A percentile compares a stretch with the other conserved stretches of the same genome.
phyloP scores from a whole-genome alignment of 2,888 invertebrate species.

The Melitaea athalia region DNA sequence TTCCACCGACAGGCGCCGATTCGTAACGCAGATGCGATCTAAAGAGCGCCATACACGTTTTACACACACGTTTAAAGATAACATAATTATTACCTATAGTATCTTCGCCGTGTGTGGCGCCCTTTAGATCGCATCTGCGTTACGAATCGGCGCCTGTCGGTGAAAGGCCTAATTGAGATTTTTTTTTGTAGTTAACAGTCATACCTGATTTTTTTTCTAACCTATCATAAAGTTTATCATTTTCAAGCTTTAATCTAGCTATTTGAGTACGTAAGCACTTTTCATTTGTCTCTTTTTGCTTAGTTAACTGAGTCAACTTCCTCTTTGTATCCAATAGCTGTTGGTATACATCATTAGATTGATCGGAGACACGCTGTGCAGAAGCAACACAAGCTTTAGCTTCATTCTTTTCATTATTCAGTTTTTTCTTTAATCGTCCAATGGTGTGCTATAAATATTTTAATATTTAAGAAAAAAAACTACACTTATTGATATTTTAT shows the following conservation, averaged over 20 bases:
- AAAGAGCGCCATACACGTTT: no score
- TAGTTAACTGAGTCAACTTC: constrained; percentile 60
- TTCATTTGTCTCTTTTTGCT: constrained; percentile 69
- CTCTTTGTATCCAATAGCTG: constrained; percentile 58
- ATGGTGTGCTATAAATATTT: constrained; percentile 52
- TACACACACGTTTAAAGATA: no score
- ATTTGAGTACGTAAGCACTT: constrained; percentile 66
- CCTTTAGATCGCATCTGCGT: no score
- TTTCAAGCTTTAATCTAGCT: constrained; percentile 62
- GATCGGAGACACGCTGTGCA: constrained; percentile 69
- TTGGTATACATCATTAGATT: constrained; percentile 62
- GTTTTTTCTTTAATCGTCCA: constrained; percentile 58
- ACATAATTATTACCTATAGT: no score
- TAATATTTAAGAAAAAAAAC: not conserved
- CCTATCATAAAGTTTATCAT: constrained; percentile 67
- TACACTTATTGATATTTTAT: no score
- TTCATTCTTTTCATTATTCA: constrained; percentile 66
- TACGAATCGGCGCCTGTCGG: no score
- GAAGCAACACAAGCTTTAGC: constrained; percentile 72
- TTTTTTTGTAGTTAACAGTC: constrained; percentile 11
- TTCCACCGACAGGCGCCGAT: no score
- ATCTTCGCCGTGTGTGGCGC: no score
- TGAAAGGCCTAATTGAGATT: no score
- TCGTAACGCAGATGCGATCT: no score
- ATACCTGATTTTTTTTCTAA: constrained; percentile 65